These are phyloP conservation scores for Alethe castanea DNA, from an alignment of 2,113 vertebrate species.

Conservation along the genomic window DNA sequence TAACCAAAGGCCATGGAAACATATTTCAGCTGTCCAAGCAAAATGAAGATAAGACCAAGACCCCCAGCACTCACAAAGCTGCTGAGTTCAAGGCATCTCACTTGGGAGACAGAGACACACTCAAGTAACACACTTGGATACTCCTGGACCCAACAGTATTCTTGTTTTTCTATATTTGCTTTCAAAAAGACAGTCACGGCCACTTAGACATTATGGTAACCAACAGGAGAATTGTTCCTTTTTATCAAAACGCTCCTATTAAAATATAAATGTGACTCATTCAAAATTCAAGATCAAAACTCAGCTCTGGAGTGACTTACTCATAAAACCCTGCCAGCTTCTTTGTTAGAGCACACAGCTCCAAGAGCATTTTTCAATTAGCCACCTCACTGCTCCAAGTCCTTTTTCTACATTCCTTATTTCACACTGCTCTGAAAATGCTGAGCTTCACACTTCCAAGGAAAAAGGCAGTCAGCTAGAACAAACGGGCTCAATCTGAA, in stretches of 20 bases:
- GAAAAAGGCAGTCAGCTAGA: constrained; percentile 61
- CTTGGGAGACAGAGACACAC: neutral
- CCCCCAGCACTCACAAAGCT: neutral
- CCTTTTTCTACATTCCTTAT: constrained; percentile 53
- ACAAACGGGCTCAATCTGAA: constrained; percentile 47
- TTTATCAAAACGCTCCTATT: neutral
- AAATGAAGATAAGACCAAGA: neutral
- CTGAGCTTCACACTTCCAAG: constrained; percentile 62
- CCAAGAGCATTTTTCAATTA: constrained; percentile 63
- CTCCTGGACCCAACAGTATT: neutral
- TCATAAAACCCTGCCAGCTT: constrained; percentile 13
- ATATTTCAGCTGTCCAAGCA: neutral
- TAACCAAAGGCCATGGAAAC: neutral
- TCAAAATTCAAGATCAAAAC: constrained; percentile 47
- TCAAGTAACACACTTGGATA: neutral
- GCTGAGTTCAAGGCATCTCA: neutral
- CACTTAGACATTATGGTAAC: constrained; percentile 4
- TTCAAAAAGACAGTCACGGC: neutral
- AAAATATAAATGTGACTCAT: constrained; percentile 28
- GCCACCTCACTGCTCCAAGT: constrained; percentile 60
- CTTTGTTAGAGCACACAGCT: constrained; percentile 38
- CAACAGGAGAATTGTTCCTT: neutral
- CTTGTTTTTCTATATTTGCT: neutral
- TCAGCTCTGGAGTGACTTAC: constrained; percentile 9
- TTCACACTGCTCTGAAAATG: constrained; percentile 64